A percentile compares a stretch with the other conserved stretches of the same genome.
phyloP scores from a whole-genome alignment of 1,140 invertebrate genomes.

The Pogonomyrmex californicus region DNA sequence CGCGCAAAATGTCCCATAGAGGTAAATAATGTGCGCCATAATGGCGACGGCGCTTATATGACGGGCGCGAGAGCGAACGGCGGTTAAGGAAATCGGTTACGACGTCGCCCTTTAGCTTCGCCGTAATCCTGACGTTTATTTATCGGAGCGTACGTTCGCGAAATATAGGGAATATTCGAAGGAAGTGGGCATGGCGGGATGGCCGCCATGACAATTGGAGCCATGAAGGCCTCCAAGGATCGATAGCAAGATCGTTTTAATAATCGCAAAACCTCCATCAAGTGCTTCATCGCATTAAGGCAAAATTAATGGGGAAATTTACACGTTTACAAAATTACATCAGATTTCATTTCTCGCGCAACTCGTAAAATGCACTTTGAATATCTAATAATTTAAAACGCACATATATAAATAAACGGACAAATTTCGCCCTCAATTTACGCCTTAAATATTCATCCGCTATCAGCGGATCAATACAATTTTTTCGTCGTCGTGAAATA shows the following conservation, averaged over 20 bases:
- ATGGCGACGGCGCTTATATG: slow-evolving; percentile 43
- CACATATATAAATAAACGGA: background rate
- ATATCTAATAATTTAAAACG: slow-evolving; percentile 24
- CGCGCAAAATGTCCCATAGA: slow-evolving; percentile 52
- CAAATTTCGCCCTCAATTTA: background rate
- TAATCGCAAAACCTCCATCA: background rate
- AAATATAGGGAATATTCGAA: background rate
- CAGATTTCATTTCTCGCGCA: background rate
- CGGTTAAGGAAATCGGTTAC: slow-evolving; percentile 46
- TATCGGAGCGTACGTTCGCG: slow-evolving; percentile 28
- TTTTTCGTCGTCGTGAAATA: slow-evolving; percentile 9
- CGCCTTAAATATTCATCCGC: slow-evolving; percentile 13
- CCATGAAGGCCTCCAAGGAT: background rate
- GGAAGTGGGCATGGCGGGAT: background rate
- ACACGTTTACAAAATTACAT: background rate
- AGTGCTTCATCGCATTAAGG: background rate
- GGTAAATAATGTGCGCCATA: slow-evolving; percentile 54
- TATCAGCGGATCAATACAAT: background rate
- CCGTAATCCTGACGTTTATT: slow-evolving; percentile 32
- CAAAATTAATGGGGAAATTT: background rate
- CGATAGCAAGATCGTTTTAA: slow-evolving; percentile 6
- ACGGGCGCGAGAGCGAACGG: background rate
- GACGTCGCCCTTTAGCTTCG: slow-evolving; percentile 3
- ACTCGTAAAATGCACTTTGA: background rate
- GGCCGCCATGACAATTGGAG: background rate